Evolutionary conservation across 2,113 vertebrate genomes (phyloP), one percentile per base, ranked within the genome.

Genomic region (Ornithorhynchus anatinus): DNA sequence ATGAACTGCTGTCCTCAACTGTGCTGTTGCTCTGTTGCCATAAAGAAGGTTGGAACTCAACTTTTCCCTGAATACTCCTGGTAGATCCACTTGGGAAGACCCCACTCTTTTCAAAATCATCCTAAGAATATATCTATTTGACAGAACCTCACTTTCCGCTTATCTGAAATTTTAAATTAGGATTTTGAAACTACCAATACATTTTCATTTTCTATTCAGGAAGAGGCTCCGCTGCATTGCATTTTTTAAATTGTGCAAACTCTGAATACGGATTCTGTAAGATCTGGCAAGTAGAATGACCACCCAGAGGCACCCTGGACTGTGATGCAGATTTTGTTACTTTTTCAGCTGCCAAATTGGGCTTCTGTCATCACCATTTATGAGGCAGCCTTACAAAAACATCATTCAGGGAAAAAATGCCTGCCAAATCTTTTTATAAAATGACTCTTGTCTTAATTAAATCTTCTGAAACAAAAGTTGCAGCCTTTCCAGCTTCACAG

Each of bases 401-500:
- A 75, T 80, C 3, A 23, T 85, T 88, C 60, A 86, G 51, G 39
- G 17, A 53, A 69, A 75, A 60, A 80, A 56, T 17, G 53, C 14
- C 20, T 67, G 58, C 33, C 59, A 75, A 69, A 59, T 67, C 47
- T 58, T 75, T 6, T 79, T 66, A 70, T 51, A 58, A 85, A 86
- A 81, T 77, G 43, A 52, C 43, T 82, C 32, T 53, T 47, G 2
- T 73, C 47, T 82, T 89, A 86, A 86, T 80, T 78, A 76, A 82
- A 44, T 22, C 62, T 35, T 23, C 40, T 73, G 57, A 66, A 77
- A 23, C 23, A 56, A 36, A 59, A 66, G 79, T 77, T 72, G 14
- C 8, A n/a, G 51, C 32, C 75, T 67, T 80, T 20, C 13, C 47
- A 77, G 29, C 14, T 75, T 48, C 1, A 37, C 2, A 47, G 69